A percentile compares a stretch with the other conserved stretches of the same genome.
These are phyloP conservation scores for Percopsis transmontana DNA, from an alignment of 2,113 vertebrate genomes.

Conservation along the genomic window DNA sequence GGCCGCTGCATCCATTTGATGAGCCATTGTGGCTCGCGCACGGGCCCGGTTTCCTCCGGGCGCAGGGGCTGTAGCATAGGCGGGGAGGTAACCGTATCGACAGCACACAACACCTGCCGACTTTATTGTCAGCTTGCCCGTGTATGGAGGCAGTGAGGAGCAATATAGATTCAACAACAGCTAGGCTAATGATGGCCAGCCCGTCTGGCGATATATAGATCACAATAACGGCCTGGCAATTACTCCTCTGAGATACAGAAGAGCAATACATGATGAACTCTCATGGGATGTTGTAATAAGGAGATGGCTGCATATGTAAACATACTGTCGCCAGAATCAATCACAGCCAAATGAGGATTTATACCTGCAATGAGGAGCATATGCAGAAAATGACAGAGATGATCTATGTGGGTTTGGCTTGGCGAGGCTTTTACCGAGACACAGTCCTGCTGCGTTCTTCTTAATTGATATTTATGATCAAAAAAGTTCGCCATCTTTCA, in stretches of 20 bases:
- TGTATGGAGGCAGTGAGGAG: slow-evolving; percentile 52
- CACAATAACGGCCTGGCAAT: slow-evolving; percentile 56
- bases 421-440: slow-evolving; percentile 38
- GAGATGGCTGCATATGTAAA: slow-evolving; percentile 62
- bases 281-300: slow-evolving; percentile 54
- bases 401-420: slow-evolving; percentile 47
- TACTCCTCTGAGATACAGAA: slow-evolving; percentile 58
- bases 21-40: slow-evolving; percentile 64
- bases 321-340: slow-evolving; percentile 54
- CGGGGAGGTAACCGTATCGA: slow-evolving; percentile 63
- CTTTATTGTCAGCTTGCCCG: slow-evolving; percentile 60
- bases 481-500: slow-evolving; percentile 34
- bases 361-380: slow-evolving; percentile 70
- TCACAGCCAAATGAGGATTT: slow-evolving; percentile 73
- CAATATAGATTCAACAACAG: slow-evolving; percentile 72
- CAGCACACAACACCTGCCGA: slow-evolving; percentile 65
- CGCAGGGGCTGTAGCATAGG: slow-evolving; percentile 65
- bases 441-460: slow-evolving; percentile 23
- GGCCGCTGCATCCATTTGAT: slow-evolving; percentile 71
- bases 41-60: slow-evolving; percentile 63
- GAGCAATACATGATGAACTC: slow-evolving; percentile 53
- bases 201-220: slow-evolving; percentile 57
- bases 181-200: slow-evolving; percentile 64
- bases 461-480: slow-evolving; percentile 40
- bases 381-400: slow-evolving; percentile 49